phyloP scores from a whole-genome alignment of 2,797 vertebrate genomes.

The Amblyopsis hoosieri region DNA sequence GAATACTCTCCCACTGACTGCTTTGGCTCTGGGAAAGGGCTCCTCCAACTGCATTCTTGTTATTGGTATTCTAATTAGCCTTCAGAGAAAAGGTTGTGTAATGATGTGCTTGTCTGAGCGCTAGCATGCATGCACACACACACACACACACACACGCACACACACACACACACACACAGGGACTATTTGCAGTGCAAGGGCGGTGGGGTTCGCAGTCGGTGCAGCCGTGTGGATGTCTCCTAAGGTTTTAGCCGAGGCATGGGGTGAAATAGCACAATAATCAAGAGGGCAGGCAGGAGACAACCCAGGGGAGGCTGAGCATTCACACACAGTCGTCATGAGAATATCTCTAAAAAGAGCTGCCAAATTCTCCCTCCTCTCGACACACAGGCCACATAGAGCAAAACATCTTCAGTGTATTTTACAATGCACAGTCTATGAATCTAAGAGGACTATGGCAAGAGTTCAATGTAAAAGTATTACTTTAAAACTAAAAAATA shows the following conservation, averaged over 20 bases:
- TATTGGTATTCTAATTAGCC: slow-evolving; percentile 83
- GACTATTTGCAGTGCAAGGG: slow-evolving; percentile 59
- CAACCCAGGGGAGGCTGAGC: slow-evolving; percentile 50
- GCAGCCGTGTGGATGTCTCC: slow-evolving; percentile 69
- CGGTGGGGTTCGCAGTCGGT: slow-evolving; percentile 51
- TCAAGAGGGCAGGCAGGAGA: slow-evolving; percentile 60
- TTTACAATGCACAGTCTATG: slow-evolving; percentile 52
- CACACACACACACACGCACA: slow-evolving; percentile 30
- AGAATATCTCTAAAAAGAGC: slow-evolving; percentile 62
- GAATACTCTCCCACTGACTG: slow-evolving; percentile 57
- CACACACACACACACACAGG: slow-evolving; percentile 38
- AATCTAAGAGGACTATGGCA: slow-evolving; percentile 35
- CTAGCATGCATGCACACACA: slow-evolving; percentile 36
- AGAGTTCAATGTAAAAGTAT: not conserved
- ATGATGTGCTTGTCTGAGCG: slow-evolving; percentile 20
- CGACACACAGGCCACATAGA: slow-evolving; percentile 55
- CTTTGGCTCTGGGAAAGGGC: slow-evolving; percentile 67
- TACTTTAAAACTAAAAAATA: too few relatives aligned
- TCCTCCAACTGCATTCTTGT: slow-evolving; percentile 74
- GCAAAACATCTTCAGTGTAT: slow-evolving; percentile 41
- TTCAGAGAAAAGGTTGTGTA: slow-evolving; percentile 48
- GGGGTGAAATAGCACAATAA: slow-evolving; percentile 72
- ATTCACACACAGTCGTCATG: slow-evolving; percentile 67
- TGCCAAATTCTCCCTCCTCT: slow-evolving; percentile 53
- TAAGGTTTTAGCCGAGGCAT: slow-evolving; percentile 65